Evolutionary conservation across 2,888 invertebrate genomes (phyloP), one percentile per base, ranked within the genome.

Genomic region (Tipula confusa): DNA sequence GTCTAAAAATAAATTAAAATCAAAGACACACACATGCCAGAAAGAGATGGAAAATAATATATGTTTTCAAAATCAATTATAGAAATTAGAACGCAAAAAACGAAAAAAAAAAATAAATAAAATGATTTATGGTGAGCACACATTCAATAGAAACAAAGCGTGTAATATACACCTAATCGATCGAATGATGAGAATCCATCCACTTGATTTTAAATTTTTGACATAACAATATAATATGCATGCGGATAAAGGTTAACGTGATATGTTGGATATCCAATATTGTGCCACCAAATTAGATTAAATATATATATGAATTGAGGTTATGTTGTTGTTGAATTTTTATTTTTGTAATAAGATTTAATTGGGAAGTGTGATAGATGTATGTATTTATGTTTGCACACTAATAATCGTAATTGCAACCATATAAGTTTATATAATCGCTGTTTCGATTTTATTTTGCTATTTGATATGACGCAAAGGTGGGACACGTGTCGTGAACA

Each of bases 31-130:
- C 64, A 2, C 43, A 11, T 4, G 43, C 24, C 2, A 64, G 9
- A 64, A 64, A 18, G 64, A 64, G 64, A 64, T 24, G 64, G 64
- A 24, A 64, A 64, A 64, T n/a, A n/a, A n/a, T n/a, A n/a, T 24
- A 24, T 64, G 24, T 64, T 64, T 64, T 64, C 24, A 64, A 64
- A 64, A 64, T 64, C 64, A 64, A 64, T 64, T 64, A 64, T 64
- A 64, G 64, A 64, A 64, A 64, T 24, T 64, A 64, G 64, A 64
- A 64, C 64, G 64, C 64, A 64, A 64, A 64, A 48, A 38, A 38
- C n/a, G 36, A 36, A 36, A 9, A 36, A 64, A 64, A 64, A 33
- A 33, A 33, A 6, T 9, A 33, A 33, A 33, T 33, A 9, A 33
- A 9, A 64, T 64, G 64, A 64, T 64, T 64, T 64, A 64, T 64